Evolutionary conservation across 2,113 vertebrate species (phyloP).

Genomic region (Rhynchomys soricoides): DNA sequence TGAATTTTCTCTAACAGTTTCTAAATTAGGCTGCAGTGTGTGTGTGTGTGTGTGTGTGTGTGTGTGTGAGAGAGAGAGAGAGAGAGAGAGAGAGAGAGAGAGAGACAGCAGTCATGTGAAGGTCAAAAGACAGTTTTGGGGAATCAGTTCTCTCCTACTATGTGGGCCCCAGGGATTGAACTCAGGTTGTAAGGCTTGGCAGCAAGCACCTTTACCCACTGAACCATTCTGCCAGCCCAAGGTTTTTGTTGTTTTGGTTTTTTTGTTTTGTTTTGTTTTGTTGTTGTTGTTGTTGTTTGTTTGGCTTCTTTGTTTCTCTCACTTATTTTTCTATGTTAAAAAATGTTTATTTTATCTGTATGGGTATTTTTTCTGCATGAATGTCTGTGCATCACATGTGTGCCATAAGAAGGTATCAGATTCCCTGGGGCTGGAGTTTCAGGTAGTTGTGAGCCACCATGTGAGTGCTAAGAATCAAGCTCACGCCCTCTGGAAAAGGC

Average conservation of each 20-base stretch:
- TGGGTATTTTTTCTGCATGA: background rate
- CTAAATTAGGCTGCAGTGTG: background rate
- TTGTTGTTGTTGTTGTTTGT: background rate
- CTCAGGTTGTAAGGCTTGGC: background rate
- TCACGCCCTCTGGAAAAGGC: background rate
- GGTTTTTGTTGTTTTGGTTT: background rate
- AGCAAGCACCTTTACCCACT: background rate
- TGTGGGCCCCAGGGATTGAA: background rate
- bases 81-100: too few relatives aligned
- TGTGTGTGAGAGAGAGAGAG: too few relatives aligned
- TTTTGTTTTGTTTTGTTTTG: background rate
- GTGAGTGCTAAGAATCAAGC: background rate
- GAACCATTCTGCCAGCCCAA: background rate
- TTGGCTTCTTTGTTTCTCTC: background rate
- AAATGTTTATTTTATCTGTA: background rate
- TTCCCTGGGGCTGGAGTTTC: background rate
- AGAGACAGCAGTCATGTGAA: background rate
- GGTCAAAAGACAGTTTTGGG: background rate
- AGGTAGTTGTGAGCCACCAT: background rate
- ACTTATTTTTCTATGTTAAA: background rate
- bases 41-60: background rate
- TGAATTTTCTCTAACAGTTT: background rate
- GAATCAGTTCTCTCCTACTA: background rate
- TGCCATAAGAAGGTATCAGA: background rate
- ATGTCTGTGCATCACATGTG: background rate